Evolutionary conservation across 2,113 vertebrate species (phyloP).

Genomic region (Pangasianodon hypophthalmus): DNA sequence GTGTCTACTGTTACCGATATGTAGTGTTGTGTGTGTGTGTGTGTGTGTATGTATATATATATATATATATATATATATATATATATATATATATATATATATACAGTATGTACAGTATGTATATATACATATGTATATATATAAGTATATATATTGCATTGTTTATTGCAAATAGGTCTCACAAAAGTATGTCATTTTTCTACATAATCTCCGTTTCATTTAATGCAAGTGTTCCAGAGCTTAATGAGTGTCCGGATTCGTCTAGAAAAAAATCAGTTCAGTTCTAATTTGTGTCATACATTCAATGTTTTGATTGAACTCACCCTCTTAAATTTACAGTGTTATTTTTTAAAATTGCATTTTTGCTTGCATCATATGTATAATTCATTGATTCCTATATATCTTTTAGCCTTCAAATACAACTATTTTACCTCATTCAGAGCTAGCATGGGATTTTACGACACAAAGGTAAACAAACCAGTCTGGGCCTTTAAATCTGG

Average conservation of each 20-base stretch:
- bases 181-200: neutral
- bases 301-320: neutral
- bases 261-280: neutral
- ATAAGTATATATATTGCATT: neutral
- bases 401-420: neutral
- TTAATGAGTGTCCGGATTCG: neutral
- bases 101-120: no score
- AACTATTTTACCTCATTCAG: neutral
- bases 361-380: neutral
- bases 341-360: neutral
- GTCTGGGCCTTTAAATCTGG: slow-evolving; percentile 16
- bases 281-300: neutral
- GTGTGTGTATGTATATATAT: no score
- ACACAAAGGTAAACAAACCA: slow-evolving; percentile 32
- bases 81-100: no score
- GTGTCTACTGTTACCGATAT: neutral
- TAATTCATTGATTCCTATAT: neutral
- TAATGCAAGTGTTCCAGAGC: neutral
- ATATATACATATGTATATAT: no score
- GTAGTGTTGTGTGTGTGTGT: no score
- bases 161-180: neutral
- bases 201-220: neutral
- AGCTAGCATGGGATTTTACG: slow-evolving; percentile 2
- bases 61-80: no score
- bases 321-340: neutral